phyloP scores from a whole-genome alignment of 1,140 invertebrate genomes.

The Pogonognathellus flavescens region DNA sequence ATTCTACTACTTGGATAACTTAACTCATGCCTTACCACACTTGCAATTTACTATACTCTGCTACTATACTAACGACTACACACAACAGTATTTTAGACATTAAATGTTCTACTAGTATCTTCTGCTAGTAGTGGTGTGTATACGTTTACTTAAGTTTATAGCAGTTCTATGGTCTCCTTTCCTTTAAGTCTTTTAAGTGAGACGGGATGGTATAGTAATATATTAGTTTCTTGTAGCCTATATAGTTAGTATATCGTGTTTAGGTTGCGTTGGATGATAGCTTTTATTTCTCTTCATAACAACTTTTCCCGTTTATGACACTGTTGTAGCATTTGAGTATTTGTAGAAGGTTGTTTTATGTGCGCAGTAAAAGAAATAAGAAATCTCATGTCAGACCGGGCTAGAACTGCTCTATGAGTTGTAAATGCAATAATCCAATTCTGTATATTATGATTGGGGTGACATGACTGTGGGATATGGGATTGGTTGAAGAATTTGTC shows the following conservation, averaged over 20 bases:
- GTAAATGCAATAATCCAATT: constrained; percentile 27
- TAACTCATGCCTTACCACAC: neutral
- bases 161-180: neutral
- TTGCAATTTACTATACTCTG: neutral
- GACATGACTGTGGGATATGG: neutral
- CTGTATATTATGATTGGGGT: constrained; percentile 29
- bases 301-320: constrained; percentile 7
- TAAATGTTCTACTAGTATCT: no score
- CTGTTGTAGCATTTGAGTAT: neutral
- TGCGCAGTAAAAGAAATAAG: constrained; percentile 10
- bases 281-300: constrained; percentile 23
- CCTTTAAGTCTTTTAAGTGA: no score
- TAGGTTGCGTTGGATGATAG: constrained; percentile 20
- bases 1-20: neutral
- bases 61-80: no score
- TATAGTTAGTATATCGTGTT: neutral
- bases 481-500: neutral
- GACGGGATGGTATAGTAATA: neutral
- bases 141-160: neutral
- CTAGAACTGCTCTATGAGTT: neutral
- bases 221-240: no score
- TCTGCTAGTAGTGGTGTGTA: no score
- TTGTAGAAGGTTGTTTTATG: constrained; percentile 16
- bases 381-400: neutral
- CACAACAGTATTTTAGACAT: no score